Evolutionary conservation across 2,888 invertebrate species (phyloP), one percentile per base, ranked within the genome.

Genomic region (Drosophila parthenogenetica): DNA sequence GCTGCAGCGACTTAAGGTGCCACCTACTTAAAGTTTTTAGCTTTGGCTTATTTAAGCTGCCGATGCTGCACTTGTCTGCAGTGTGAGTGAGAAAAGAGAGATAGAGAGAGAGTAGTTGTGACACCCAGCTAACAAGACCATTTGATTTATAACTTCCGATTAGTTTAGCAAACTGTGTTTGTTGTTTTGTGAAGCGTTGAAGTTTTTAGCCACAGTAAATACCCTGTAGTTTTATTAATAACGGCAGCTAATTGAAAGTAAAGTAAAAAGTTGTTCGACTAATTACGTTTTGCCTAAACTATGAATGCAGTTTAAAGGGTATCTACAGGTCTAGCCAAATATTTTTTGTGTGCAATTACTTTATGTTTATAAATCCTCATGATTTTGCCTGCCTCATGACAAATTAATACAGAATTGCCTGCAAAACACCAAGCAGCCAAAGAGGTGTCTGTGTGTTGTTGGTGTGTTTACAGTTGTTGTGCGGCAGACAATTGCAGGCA

Each of bases 1-100:
- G 82, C 79, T 78, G 81, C 72, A 66, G 53, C 82, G 79, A 71
- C 82, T 82, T 73, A 73, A 72, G 86, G 79, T 87, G 88, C 57
- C 59, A 79, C 66, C 82, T 78, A 73, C 82, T 82, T 81, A 76
- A 82, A 87, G 79, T 81, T 87, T 87, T 49, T 68, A 66, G 68
- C 71, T 81, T 69, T 69, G 49, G 74, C 68, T 73, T 73, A 66
- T 70, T 61, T 71, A 71, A 73, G 58, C 79, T 13, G 7, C 19
- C 16, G 11, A 46, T 19, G 39, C 62, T 65, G 78, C 69, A 63
- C 19, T n/a, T 61, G 50, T 51, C 59, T 10, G 16, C 48, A 39
- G 39, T 39, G 39, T 14, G n/a, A 1, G 10, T 1, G 37, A 14
- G 19, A 8, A 2, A 11, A 8, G 5, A 11, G 14, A 8, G 22